Evolutionary conservation across 2,888 invertebrate species (phyloP).

Genomic region (Acleris laterana): DNA sequence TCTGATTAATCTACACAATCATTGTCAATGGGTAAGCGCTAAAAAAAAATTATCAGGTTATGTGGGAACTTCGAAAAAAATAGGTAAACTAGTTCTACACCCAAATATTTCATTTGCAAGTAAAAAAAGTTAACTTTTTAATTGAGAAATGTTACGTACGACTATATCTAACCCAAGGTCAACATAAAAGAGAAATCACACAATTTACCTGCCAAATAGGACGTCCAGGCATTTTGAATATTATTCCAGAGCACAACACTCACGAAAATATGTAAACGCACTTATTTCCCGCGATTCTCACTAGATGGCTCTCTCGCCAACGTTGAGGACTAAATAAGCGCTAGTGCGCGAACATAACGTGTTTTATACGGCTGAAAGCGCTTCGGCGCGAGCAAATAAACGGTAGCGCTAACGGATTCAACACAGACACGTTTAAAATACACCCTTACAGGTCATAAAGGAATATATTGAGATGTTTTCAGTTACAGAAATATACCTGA

Average conservation of each 20-base stretch:
- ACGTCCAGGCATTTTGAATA: conserved; percentile 88
- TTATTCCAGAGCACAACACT: conserved; percentile 59
- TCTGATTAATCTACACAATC: too few species aligned
- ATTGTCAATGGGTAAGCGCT: too few species aligned
- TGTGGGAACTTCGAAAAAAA: too few species aligned
- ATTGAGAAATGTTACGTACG: not conserved
- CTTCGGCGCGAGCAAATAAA: conserved; percentile 68
- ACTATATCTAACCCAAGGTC: conserved; percentile 5
- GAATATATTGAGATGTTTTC: conserved; percentile 58
- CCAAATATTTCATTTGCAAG: too few species aligned
- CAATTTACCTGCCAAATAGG: conserved; percentile 87
- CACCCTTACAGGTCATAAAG: conserved; percentile 65
- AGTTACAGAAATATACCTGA: conserved; percentile 35
- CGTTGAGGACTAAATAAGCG: conserved; percentile 80
- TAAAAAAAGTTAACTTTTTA: too few species aligned
- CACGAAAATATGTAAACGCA: conserved; percentile 61
- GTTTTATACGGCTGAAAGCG: conserved; percentile 79
- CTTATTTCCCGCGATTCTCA: conserved; percentile 64
- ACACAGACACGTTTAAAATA: conserved; percentile 76
- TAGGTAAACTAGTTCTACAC: too few species aligned
- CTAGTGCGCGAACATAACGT: conserved; percentile 75
- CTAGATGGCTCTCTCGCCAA: conserved; percentile 82
- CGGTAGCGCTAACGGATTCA: conserved; percentile 72
- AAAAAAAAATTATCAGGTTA: too few species aligned
- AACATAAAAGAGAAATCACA: conserved; percentile 21